Evolutionary conservation across 2,113 vertebrate species (phyloP).

Genomic region (Hirundichthys speculiger): DNA sequence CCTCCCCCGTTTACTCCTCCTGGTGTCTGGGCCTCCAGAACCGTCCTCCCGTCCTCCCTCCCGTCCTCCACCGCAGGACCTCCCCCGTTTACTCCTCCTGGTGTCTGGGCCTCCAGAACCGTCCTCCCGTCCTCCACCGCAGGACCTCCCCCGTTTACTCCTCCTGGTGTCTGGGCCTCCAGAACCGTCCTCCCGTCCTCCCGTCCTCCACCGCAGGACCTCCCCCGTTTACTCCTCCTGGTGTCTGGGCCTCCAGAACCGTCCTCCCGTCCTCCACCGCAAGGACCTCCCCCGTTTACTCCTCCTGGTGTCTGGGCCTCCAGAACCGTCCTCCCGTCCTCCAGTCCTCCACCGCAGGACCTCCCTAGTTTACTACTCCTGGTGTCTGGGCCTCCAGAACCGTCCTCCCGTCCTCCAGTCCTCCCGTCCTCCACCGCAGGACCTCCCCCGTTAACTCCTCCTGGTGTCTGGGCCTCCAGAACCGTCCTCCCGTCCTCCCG

Average conservation of each 20-base stretch:
- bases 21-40: constrained; percentile 23
- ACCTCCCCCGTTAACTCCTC: not conserved
- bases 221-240: too few relatives aligned
- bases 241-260: too few relatives aligned
- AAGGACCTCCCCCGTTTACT: not conserved
- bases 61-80: too few relatives aligned
- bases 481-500: not conserved
- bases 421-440: constrained; percentile 52
- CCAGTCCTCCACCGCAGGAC: constrained; percentile 50
- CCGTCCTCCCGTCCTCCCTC: constrained; percentile 3
- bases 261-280: constrained; percentile 49
- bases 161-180: constrained; percentile 27
- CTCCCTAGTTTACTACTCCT: too few relatives aligned
- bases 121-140: not conserved
- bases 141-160: constrained; percentile 35
- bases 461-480: too few relatives aligned
- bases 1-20: constrained; percentile 42
- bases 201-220: too few relatives aligned
- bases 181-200: constrained; percentile 10
- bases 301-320: too few relatives aligned
- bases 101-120: too few relatives aligned
- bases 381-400: too few relatives aligned
- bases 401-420: not conserved
- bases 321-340: not conserved
- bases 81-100: too few relatives aligned